Evolutionary conservation across 2,797 vertebrate genomes (phyloP).

Genomic region (Dermochelys coriacea): DNA sequence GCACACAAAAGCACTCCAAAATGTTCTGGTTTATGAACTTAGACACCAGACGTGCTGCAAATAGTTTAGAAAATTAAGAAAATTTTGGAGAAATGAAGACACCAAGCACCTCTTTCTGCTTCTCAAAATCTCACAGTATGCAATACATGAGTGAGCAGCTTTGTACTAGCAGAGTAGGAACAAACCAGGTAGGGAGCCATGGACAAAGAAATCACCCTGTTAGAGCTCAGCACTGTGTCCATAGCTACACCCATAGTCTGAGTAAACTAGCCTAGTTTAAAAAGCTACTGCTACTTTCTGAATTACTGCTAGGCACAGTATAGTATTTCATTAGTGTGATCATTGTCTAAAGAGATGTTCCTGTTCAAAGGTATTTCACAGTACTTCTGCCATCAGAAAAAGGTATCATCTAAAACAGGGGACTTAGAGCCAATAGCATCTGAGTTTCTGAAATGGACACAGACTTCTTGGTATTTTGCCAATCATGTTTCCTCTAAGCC

Average conservation of each 20-base stretch:
- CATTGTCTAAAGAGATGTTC: accelerated
- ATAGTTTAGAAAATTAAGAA: background rate
- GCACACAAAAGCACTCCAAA: accelerated
- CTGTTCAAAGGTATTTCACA: background rate
- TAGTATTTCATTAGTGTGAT: accelerated
- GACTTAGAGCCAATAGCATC: background rate
- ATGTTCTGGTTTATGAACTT: background rate
- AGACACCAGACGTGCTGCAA: background rate
- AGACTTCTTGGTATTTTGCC: background rate
- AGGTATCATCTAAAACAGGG: background rate
- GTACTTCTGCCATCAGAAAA: background rate
- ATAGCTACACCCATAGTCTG: background rate
- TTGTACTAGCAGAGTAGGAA: background rate
- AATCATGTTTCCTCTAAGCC: background rate
- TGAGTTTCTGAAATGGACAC: background rate
- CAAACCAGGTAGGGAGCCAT: background rate
- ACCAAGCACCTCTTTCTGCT: background rate
- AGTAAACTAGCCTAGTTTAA: background rate
- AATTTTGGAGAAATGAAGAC: accelerated
- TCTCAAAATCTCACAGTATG: background rate
- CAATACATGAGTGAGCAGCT: background rate
- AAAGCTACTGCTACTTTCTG: accelerated
- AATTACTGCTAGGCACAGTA: accelerated
- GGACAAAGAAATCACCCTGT: background rate
- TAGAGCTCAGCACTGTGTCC: background rate